These are phyloP conservation scores for Cottus gobio DNA, from an alignment of 2,113 vertebrate genomes.

Conservation along the genomic window DNA sequence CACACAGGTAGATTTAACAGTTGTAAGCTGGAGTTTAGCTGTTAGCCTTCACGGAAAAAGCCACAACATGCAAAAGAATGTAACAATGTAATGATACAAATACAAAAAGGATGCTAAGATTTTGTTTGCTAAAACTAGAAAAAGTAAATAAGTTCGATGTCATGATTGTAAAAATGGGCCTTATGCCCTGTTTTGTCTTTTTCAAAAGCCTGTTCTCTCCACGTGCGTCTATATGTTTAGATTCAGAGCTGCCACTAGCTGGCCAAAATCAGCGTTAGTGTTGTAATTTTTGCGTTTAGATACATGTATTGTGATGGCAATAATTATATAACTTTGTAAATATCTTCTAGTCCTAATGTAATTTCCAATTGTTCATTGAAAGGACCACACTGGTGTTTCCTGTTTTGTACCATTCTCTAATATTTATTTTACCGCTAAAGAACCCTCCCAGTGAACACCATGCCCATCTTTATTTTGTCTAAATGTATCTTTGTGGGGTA, in stretches of 20 bases:
- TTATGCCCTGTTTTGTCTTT: background rate
- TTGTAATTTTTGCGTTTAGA: background rate
- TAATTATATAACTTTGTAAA: background rate
- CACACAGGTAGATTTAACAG: background rate
- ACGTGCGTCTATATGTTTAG: too few species aligned
- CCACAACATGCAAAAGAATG: background rate
- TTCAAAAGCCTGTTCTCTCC: background rate
- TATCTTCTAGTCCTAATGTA: background rate
- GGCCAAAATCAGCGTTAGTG: background rate
- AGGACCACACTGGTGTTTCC: slow-evolving; percentile 18
- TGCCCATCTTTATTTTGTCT: background rate
- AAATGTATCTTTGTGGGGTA: background rate
- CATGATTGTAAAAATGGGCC: background rate
- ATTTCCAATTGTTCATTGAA: slow-evolving; percentile 3
- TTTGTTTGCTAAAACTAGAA: slow-evolving; percentile 14
- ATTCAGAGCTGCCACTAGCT: background rate
- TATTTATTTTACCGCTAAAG: background rate
- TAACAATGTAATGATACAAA: background rate
- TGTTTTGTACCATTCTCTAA: background rate
- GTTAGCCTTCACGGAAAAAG: slow-evolving; percentile 1
- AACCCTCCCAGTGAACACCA: background rate
- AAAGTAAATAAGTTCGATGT: background rate
- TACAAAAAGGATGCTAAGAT: slow-evolving; percentile 5
- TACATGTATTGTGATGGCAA: background rate
- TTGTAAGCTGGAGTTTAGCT: background rate